Evolutionary conservation across 2,113 vertebrate species (phyloP), one percentile per base, ranked within the genome.

Genomic region (Aspidoscelis tigris): DNA sequence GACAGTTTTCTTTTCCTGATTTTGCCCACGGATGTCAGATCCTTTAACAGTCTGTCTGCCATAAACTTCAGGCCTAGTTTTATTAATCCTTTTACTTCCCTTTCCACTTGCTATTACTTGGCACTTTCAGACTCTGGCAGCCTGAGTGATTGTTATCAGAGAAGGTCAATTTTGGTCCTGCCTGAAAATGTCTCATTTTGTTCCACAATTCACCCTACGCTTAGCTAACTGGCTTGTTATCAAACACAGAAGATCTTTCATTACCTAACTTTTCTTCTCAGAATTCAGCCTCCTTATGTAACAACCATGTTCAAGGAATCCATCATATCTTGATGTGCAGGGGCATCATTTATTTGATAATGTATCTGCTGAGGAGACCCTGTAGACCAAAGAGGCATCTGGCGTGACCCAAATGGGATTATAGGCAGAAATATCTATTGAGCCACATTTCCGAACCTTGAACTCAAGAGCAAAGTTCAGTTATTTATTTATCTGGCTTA

Each of bases 151-250:
- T 86, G 50, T n/a, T 81, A 70, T 65, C 2, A 80, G 10, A 24
- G 78, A 86, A 81, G 82, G 53, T 50, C 80, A 79, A 74, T 89
- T 91, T 90, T 81, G 53, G 73, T 74, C 82, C 2, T 84, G 80
- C 74, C 43, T 90, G 9, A 78, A 55, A 65, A 69, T 82, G 85
- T 82, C 44, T 64, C 81, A 87, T 65, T 43, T 11, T n/a, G 82
- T 82, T 61, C 50, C 80, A 72, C 53, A 73, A 41, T 81, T n/a
- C 39, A 41, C 64, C 80, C 70, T 58, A 26, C 4, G 14, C 11
- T 82, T 73, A 61, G 80, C 41, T 61, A 64, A 64, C 53, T 53
- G n/a, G n/a, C 20, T 66, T 58, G 7, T 69, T 50, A 53, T 58
- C 64, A 69, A 70, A 69, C 21, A 68, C 65, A 33, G 18, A 9